Evolutionary conservation across 2,888 invertebrate species (phyloP).

Genomic region (Dysmachus trigonus): DNA sequence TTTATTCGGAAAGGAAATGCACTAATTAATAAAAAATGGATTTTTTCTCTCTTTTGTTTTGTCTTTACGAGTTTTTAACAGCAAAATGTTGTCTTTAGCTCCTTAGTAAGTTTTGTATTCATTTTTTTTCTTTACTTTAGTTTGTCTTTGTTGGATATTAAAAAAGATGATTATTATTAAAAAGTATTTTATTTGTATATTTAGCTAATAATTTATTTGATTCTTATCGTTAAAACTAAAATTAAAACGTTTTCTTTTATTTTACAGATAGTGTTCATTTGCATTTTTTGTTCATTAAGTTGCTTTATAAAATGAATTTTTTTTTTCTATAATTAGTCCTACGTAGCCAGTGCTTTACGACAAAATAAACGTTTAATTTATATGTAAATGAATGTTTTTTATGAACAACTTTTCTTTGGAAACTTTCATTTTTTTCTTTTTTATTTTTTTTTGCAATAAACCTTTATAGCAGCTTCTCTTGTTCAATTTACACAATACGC

Average conservation of each 20-base stretch:
- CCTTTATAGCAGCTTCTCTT: not conserved
- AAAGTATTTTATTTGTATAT: conserved; percentile 41
- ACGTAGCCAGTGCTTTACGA: conserved; percentile 40
- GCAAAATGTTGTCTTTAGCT: conserved; percentile 31
- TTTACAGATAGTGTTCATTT: conserved; percentile 34
- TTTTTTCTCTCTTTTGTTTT: conserved; percentile 1
- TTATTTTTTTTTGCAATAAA: not conserved
- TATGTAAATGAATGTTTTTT: conserved; percentile 31
- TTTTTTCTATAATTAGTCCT: conserved; percentile 3
- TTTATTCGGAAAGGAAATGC: not conserved
- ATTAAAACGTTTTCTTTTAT: conserved; percentile 31
- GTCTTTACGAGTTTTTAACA: conserved; percentile 5
- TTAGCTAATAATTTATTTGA: conserved; percentile 42
- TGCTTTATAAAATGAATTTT: conserved; percentile 32
- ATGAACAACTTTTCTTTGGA: not conserved
- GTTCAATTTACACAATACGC: not conserved
- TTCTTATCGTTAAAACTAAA: conserved; percentile 37
- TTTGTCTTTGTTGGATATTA: conserved; percentile 28
- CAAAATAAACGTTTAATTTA: conserved; percentile 34
- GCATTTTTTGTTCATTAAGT: conserved; percentile 26
- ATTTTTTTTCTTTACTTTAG: not conserved
- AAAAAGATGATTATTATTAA: conserved; percentile 42
- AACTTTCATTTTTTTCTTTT: no score
- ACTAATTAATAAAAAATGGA: not conserved
- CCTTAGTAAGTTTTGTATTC: conserved; percentile 10